phyloP scores from a whole-genome alignment of 2,888 invertebrate genomes.

The Congeria kusceri region DNA sequence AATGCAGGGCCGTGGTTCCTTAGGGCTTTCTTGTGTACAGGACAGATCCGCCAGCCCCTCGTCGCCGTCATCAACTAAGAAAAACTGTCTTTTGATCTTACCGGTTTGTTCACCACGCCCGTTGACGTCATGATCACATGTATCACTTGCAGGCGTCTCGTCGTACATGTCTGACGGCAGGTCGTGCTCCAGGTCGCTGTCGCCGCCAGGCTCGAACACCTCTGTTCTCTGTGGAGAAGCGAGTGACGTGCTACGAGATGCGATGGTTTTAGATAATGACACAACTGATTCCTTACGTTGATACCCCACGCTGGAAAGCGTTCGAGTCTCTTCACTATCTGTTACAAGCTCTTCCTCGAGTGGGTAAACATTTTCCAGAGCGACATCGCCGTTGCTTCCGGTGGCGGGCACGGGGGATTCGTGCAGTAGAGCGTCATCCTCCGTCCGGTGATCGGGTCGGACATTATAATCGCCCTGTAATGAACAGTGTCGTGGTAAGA shows the following conservation, averaged over 20 bases:
- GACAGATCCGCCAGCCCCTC: constrained; percentile 3
- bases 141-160: not conserved
- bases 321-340: not conserved
- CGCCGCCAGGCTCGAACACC: constrained; percentile 28
- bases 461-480: constrained; percentile 25
- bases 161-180: not conserved
- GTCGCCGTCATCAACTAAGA: constrained; percentile 25
- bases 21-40: too few relatives aligned
- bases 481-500: not conserved
- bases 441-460: constrained; percentile 52
- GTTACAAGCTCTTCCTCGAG: constrained; percentile 24
- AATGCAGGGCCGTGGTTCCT: too few relatives aligned
- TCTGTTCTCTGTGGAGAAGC: constrained; percentile 16
- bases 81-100: constrained; percentile 14
- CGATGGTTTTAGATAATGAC: not conserved
- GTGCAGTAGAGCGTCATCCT: constrained; percentile 58
- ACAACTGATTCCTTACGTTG: not conserved
- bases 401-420: constrained; percentile 50
- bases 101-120: not conserved
- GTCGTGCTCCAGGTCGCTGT: constrained; percentile 3
- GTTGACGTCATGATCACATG: not conserved
- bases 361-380: constrained; percentile 45
- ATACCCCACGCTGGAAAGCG: not conserved
- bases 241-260: not conserved
- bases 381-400: constrained; percentile 56